Conservation (phyloP, 2,888 invertebrate genomes). For the Tetragonula carbonaria region DNA sequence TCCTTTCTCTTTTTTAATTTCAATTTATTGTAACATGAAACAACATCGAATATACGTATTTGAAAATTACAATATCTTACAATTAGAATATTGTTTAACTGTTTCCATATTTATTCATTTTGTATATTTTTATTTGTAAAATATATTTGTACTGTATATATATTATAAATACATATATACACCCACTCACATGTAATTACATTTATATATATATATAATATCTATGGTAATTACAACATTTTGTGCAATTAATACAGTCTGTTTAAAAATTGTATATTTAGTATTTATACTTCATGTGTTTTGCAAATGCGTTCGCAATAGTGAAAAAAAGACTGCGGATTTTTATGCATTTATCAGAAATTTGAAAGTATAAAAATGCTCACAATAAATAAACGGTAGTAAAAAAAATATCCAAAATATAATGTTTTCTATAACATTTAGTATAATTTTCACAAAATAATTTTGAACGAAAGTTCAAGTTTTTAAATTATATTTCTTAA, state of each 20-base stretch:
- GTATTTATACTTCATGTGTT: background rate
- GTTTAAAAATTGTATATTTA: background rate
- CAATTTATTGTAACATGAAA: constrained; percentile 29
- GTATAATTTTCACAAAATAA: too few species aligned
- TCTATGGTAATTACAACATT: background rate
- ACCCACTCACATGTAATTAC: background rate
- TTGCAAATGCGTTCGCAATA: background rate
- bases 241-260: constrained; percentile 17
- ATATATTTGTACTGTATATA: constrained; percentile 8
- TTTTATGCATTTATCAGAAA: too few species aligned
- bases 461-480: too few species aligned
- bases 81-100: constrained; percentile 9
- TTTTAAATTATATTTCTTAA: too few species aligned
- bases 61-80: constrained; percentile 25
- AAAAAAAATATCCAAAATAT: too few species aligned
- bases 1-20: background rate
- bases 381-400: too few species aligned
- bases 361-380: too few species aligned
- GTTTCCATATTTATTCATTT: constrained; percentile 17
- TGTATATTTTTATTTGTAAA: constrained; percentile 11
- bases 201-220: constrained; percentile 7
- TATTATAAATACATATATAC: background rate
- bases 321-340: background rate
- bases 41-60: constrained; percentile 18
- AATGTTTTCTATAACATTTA: too few species aligned